Evolutionary conservation across 2,797 vertebrate species (phyloP), one percentile per base, ranked within the genome.

Genomic region (Monodelphis domestica): DNA sequence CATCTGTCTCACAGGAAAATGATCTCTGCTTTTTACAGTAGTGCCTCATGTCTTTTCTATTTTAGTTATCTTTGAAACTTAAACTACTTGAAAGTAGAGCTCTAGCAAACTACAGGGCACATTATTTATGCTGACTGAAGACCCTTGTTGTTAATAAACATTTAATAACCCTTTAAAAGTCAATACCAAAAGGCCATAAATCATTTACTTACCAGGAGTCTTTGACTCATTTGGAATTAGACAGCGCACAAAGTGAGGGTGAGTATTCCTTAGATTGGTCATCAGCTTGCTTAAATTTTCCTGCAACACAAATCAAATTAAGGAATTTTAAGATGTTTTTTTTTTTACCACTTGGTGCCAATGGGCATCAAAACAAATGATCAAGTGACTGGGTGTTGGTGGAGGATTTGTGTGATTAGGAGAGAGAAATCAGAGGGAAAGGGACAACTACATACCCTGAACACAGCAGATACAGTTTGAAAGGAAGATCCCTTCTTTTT

Each of bases 401-500:
- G 24, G 50, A 84, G 3, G 70, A 50, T 84, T 84, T 84, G 24
- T 84, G 70, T 50, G 38, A 6, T 38, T 45, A 21, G 70, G 24
- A 84, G 70, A 84, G 38, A 84, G 38, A 89, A 52, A 54, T 53
- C 6, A 89, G 50, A 91, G 54, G 52, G 17, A 24, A 95, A 33
- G 84, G 45, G 70, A 24, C 9, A 50, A 70, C 87, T 30, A 96
- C 96, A 0, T 97, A 99, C 99, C 98, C 99, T 98, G 98, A 99
- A 99, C 89, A 99, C 97, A 0, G 98, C 98, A 0, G 99, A 99
- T 94, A 99, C 98, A 0, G 99, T 99, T 96, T 99, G 98, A 96
- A 99, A 99, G 4, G 99, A 99, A 53, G 98, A 98, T 0, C 99
- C 99, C 96, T 99, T 99, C 98, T 99, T 99, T 97, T 99, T 99